Base-by-base conservation (phyloP, 2,888 invertebrate genomes). In the Megastigmus dorsalis region DNA sequence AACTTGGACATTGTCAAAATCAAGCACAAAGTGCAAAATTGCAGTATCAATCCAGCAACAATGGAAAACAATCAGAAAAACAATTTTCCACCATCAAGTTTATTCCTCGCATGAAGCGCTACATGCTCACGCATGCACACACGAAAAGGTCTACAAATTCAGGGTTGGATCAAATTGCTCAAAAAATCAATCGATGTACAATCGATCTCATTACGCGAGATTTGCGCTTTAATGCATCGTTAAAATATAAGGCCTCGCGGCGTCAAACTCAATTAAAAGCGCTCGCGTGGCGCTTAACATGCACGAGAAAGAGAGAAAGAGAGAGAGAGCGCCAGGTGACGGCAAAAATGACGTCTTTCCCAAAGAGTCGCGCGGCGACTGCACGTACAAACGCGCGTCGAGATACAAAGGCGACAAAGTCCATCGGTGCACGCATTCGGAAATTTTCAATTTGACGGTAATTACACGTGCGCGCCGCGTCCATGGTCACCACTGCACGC, bases 381-480 rank as follows among this genome's bases (percentile, higher is more conserved):
- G 18, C 52, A 54, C 23, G 30, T 30, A 2, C 9, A 33, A 18
- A 33, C 30, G 55, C 33, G 15, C 36, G 15, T 0, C 5, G 20
- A 45, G 48, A 33, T 55, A 55, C 45, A 72, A 59, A 72, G 52
- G 41, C 36, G 15, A 4, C 15, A 50, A 38, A 63, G 62, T 71
- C 28, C 59, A 59, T 60, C 67, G 69, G 33, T 65, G 63, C n/a
- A n/a, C n/a, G n/a, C 65, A 70, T 70, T 75, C 36, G 55, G 62
- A 63, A 74, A 76, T 74, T 73, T 76, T 74, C 74, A 70, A 76
- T 76, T 74, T 66, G 57, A 60, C 66, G 74, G 62, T 62, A 76
- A 76, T 76, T 70, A 70, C 55, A 52, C 38, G 36, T 15, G 52
- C 52, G 59, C 20, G 48, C 45, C 20, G 28, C 1, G n/a, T n/a